A percentile compares a stretch with the other conserved stretches of the same genome.
These are phyloP conservation scores for Octodon degus DNA, from an alignment of 2,113 vertebrate genomes.

Conservation along the genomic window DNA sequence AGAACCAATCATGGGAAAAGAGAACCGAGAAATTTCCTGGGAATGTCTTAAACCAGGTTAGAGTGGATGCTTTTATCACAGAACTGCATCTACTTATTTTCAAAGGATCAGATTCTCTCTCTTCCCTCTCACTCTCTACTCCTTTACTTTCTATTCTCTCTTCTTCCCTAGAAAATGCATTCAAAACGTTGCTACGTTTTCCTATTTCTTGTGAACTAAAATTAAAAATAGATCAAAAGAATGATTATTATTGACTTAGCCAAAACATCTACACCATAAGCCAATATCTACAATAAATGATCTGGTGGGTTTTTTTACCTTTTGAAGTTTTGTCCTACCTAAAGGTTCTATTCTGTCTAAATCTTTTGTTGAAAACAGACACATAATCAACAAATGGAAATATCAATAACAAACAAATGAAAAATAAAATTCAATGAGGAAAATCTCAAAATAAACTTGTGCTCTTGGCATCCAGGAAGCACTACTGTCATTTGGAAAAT, in stretches of 20 bases:
- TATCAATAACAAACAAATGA: neutral
- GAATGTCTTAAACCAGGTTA: neutral
- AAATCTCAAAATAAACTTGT: conserved; percentile 16
- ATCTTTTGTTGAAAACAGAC: conserved; percentile 1
- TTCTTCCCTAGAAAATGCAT: neutral
- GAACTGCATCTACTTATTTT: neutral
- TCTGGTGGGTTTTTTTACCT: rapidly evolving
- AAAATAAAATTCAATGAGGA: neutral
- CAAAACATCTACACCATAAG: conserved; percentile 43
- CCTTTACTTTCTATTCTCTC: neutral
- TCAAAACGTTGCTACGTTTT: conserved; percentile 20
- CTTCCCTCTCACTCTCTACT: too few species aligned
- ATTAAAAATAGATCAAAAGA: conserved; percentile 66
- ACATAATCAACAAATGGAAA: neutral
- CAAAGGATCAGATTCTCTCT: neutral
- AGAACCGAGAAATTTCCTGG: neutral
- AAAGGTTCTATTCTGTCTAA: neutral
- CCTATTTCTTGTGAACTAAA: conserved; percentile 58
- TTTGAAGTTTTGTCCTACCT: neutral
- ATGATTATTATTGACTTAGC: conserved; percentile 45
- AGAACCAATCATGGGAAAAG: neutral
- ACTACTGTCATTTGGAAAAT: conserved; percentile 32
- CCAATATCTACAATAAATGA: neutral
- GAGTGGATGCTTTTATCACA: neutral
- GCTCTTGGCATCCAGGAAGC: neutral